Percentiles rank a stretch among this genome's conserved stretches.
phyloP scores from a whole-genome alignment of 2,113 vertebrate genomes.

The Crocuta crocuta region DNA sequence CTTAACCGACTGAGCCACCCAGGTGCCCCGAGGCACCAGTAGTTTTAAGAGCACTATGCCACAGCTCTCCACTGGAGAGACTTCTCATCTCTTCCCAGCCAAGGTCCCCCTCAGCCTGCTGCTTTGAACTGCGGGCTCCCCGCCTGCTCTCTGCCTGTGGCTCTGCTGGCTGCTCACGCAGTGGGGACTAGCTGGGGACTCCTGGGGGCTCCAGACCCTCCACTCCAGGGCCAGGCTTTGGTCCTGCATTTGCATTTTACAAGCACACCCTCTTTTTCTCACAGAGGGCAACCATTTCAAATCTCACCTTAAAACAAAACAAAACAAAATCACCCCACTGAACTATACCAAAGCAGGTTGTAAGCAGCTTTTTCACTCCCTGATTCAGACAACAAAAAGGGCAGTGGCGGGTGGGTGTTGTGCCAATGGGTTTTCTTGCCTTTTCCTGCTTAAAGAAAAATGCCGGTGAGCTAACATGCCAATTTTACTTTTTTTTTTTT shows the following conservation, averaged over 20 bases:
- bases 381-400: background rate
- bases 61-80: background rate
- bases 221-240: background rate
- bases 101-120: slow-evolving; percentile 7
- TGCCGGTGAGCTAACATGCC: background rate
- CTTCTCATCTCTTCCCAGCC: background rate
- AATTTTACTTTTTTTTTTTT: background rate
- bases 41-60: background rate
- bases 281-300: background rate
- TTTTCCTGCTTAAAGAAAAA: background rate
- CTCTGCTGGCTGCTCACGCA: background rate
- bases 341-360: background rate
- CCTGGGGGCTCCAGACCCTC: no score
- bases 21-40: no score
- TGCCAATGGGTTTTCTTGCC: background rate
- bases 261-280: background rate
- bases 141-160: background rate
- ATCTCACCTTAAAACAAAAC: background rate
- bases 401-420: background rate
- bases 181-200: background rate
- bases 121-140: background rate
- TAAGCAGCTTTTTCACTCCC: background rate
- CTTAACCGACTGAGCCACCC: no score
- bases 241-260: background rate
- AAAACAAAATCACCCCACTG: background rate